Conservation (phyloP, 2,797 vertebrate species). For the Sebastiscus albofasciatus region DNA sequence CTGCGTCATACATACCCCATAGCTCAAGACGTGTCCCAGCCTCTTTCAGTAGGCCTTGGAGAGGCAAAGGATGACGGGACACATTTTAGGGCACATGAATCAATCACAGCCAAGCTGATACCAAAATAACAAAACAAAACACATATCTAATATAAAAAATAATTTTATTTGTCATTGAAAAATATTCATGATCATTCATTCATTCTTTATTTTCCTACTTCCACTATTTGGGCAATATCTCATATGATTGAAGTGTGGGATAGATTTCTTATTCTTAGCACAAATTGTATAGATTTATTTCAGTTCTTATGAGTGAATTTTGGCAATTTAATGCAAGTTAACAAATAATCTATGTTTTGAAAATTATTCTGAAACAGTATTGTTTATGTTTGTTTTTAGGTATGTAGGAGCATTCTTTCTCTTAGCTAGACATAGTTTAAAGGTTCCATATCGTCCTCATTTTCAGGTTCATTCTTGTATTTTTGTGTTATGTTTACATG, state of each 20-base stretch:
- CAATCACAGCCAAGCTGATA: too few species aligned
- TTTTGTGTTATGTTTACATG: too few species aligned
- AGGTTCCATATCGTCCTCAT: not conserved
- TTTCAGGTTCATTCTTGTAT: too few species aligned
- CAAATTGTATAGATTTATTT: not conserved
- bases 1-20: too few species aligned
- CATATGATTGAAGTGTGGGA: too few species aligned
- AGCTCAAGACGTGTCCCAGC: rapidly evolving
- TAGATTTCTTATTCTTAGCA: not conserved
- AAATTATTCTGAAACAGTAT: not conserved
- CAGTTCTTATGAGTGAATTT: not conserved
- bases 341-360: not conserved
- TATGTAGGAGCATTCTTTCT: not conserved
- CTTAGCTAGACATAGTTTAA: not conserved
- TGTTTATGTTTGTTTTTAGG: not conserved
- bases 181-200: not conserved
- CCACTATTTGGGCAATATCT: not conserved
- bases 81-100: too few species aligned
- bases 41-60: too few species aligned
- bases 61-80: too few species aligned
- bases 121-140: too few species aligned
- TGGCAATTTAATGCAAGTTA: not conserved
- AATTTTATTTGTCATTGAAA: too few species aligned
- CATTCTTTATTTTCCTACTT: not conserved
- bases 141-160: too few species aligned